Evolutionary conservation across 2,113 vertebrate genomes (phyloP), one percentile per base, ranked within the genome.

Genomic region (Colinus virginianus): DNA sequence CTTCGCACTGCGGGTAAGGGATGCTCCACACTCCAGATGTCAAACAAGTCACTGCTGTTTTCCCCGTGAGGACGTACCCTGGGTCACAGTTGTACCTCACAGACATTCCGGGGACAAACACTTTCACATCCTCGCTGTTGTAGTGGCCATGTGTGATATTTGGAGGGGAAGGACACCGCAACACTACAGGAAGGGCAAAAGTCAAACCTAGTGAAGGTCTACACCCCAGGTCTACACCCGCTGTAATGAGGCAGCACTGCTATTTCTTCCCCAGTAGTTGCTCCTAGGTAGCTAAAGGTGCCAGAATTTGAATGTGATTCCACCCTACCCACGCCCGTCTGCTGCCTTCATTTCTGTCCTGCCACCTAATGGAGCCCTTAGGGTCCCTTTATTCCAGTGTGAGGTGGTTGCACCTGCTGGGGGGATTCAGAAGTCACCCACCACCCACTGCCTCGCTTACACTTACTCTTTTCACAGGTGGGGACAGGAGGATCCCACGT

Each of bases 11-110:
- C 1, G 97, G 97, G 36, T 88, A 62, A 9, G 53, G 67, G 64
- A 81, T 43, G 84, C 84, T 97, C 98, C 98, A 98, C 13, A 8
- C 12, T 63, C 97, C 97, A 11, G 96, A 74, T 25, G 21, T 72
- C 94, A 86, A 48, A 26, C 98, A 98, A 11, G 28, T 80, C 28
- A 98, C 93, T 1, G 23, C 64, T 61, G 87, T 94, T 67, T 76
- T 75, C 77, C 97, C 97, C 0, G 53, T n/a, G 49, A 97, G 96
- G 69, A 74, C n/a, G 1, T 97, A 98, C 1, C 97, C 97, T 0
- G 40, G 71, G 11, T 98, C 81, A 51, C 97, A 98, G 49, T 12
- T 28, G 28, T 97, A 98, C 48, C 70, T 96, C 83, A 98, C 97
- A 64, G 91, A 86, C 6, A 42, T 36, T 36, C 97, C 97, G 3